These are phyloP conservation scores for Coryphaenoides rupestris DNA, from an alignment of 2,113 vertebrate genomes.

Conservation along the genomic window DNA sequence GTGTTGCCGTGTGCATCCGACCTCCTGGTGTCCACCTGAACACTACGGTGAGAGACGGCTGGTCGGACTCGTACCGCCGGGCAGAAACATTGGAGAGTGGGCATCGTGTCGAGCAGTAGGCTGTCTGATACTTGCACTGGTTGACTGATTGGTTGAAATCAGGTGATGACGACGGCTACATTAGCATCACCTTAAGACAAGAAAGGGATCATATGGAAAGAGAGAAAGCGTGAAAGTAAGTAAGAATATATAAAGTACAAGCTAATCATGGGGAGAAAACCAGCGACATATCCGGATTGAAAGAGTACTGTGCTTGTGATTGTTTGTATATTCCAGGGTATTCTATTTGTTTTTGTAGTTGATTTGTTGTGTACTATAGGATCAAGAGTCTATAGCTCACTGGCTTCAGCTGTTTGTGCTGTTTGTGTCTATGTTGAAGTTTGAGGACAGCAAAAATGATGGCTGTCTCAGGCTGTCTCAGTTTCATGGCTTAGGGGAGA, in stretches of 20 bases:
- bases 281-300: too few relatives aligned
- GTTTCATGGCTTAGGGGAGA: too few relatives aligned
- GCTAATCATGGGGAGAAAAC: neutral
- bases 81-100: neutral
- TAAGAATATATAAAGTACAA: neutral
- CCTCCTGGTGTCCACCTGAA: slow-evolving; percentile 66
- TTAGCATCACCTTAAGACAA: neutral
- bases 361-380: too few relatives aligned
- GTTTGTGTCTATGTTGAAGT: too few relatives aligned
- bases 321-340: too few relatives aligned
- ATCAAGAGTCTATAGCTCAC: too few relatives aligned
- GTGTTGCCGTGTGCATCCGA: slow-evolving; percentile 31
- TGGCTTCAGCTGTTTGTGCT: too few relatives aligned
- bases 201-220: neutral
- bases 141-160: slow-evolving; percentile 68
- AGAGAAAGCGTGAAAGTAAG: neutral
- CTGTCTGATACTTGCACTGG: slow-evolving; percentile 65
- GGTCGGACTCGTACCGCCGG: slow-evolving; percentile 72
- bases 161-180: slow-evolving; percentile 14
- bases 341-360: too few relatives aligned
- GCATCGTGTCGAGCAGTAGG: slow-evolving; percentile 18
- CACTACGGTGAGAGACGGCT: slow-evolving; percentile 64
- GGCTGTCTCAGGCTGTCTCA: too few relatives aligned
- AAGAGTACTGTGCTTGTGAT: too few relatives aligned
- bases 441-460: too few relatives aligned